These are phyloP conservation scores for Crossaster papposus DNA, from an alignment of 53 echinoderm and acorn worm genomes.

Conservation along the genomic window DNA sequence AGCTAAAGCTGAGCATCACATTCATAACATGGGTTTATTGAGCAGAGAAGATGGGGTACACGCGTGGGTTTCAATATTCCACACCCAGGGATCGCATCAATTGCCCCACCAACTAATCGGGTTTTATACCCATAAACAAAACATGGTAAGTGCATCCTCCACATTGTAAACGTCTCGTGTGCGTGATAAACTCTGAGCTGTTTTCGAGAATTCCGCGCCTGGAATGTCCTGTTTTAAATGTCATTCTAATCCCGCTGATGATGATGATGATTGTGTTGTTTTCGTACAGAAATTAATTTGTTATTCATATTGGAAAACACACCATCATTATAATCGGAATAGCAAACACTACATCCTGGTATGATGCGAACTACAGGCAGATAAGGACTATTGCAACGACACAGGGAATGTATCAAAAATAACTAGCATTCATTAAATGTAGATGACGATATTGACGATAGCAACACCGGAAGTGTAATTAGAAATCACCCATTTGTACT, in stretches of 20 bases:
- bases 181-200: neutral
- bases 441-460: neutral
- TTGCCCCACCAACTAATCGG: neutral
- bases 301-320: neutral
- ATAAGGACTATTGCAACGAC: no score
- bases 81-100: neutral
- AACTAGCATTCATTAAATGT: neutral
- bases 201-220: neutral
- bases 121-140: neutral
- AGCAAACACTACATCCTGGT: no score
- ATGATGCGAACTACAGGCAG: no score
- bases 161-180: neutral
- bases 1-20: neutral
- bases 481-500: neutral
- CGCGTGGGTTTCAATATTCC: neutral
- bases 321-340: no score
- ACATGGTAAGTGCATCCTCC: neutral
- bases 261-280: constrained; percentile 18
- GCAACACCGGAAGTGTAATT: neutral
- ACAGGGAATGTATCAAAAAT: no score
- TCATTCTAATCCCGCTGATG: neutral
- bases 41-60: neutral
- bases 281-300: neutral
- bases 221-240: neutral
- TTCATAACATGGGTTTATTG: neutral